A percentile compares a stretch with the other conserved stretches of the same genome.
Evolutionary conservation across 2,113 vertebrate species (phyloP).

Genomic region (Solenodon paradoxus): DNA sequence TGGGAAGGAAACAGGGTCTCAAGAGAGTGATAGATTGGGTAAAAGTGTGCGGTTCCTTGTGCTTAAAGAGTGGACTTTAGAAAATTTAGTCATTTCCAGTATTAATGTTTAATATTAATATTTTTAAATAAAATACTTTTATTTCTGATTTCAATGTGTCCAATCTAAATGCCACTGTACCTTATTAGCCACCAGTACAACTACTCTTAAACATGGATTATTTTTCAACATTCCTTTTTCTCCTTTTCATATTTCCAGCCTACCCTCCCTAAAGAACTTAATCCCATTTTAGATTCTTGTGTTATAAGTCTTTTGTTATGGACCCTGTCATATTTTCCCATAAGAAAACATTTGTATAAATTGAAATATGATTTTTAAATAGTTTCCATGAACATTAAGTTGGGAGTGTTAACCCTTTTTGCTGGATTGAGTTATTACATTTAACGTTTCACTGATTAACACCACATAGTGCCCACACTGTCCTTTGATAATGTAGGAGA

Average conservation of each 20-base stretch:
- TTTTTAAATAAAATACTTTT: background rate
- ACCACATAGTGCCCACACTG: accelerated
- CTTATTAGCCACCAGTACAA: background rate
- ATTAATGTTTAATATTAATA: background rate
- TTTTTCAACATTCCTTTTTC: background rate
- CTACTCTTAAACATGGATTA: background rate
- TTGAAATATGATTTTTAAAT: background rate
- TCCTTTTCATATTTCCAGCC: background rate
- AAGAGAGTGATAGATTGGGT: background rate
- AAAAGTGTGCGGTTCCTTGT: background rate
- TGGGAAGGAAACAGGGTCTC: background rate
- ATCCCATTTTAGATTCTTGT: background rate
- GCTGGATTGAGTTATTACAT: background rate
- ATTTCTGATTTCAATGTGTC: background rate
- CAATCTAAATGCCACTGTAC: background rate
- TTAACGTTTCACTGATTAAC: background rate
- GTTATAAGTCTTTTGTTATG: background rate
- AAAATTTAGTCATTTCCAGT: background rate
- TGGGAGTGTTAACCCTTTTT: background rate
- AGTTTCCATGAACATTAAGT: background rate
- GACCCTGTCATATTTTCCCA: background rate
- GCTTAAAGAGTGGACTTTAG: background rate
- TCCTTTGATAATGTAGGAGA: too few relatives aligned
- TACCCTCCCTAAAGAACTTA: background rate
- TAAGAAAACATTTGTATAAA: background rate